Conservation (phyloP, 1,140 invertebrate genomes). For the Apis laboriosa region DNA sequence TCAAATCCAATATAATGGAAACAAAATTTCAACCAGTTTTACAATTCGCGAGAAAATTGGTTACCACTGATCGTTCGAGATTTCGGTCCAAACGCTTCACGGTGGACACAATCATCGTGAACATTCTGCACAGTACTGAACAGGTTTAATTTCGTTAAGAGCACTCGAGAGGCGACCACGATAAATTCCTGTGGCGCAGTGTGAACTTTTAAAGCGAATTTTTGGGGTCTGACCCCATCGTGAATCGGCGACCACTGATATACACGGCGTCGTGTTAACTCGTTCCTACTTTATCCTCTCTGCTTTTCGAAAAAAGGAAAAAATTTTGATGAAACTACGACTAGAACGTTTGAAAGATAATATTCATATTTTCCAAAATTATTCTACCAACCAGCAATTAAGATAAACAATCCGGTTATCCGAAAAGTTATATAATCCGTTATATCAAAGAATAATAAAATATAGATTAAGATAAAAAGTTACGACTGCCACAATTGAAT, state of each 20-base stretch:
- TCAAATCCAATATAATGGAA: no score
- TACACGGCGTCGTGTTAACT: slow-evolving; percentile 33
- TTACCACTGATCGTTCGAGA: slow-evolving; percentile 16
- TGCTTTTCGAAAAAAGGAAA: background rate
- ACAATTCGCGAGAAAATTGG: background rate
- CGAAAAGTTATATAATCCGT: no score
- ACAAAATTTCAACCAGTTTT: background rate
- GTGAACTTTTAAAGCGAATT: slow-evolving; percentile 63
- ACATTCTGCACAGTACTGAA: slow-evolving; percentile 28
- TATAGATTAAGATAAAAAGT: no score
- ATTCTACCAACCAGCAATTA: no score
- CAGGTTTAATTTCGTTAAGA: slow-evolving; percentile 65
- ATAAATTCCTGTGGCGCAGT: slow-evolving; percentile 57
- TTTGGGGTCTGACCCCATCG: slow-evolving; percentile 45
- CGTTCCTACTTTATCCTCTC: background rate
- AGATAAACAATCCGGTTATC: no score
- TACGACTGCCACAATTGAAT: no score
- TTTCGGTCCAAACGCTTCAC: slow-evolving; percentile 18
- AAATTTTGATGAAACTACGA: background rate
- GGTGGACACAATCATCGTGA: slow-evolving; percentile 2
- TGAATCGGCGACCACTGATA: slow-evolving; percentile 39
- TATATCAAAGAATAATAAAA: no score
- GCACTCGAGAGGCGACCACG: slow-evolving; percentile 50
- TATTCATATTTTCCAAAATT: no score
- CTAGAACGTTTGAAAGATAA: background rate